These are phyloP conservation scores for Cybosia mesomella DNA, from an alignment of 2,888 invertebrate species.

Conservation along the genomic window DNA sequence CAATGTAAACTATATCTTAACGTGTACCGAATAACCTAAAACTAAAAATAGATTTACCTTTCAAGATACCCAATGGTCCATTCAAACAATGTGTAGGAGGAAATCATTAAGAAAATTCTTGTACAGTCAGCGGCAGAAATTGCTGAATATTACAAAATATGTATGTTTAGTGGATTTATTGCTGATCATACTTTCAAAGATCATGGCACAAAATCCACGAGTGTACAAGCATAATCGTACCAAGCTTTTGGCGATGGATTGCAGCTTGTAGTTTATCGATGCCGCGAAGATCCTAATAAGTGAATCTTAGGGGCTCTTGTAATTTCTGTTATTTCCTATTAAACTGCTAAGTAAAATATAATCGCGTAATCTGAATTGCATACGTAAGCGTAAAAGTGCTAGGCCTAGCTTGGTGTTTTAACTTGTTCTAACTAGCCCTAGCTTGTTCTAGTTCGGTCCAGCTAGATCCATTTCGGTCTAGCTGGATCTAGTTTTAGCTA, in stretches of 20 bases:
- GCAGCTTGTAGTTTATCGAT: neutral
- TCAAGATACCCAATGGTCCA: neutral
- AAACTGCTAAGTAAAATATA: slow-evolving; percentile 7
- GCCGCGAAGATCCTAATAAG: neutral
- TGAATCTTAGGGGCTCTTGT: neutral
- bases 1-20: neutral
- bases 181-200: neutral
- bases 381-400: neutral
- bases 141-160: neutral
- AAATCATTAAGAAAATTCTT: neutral
- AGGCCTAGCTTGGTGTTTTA: neutral
- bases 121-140: neutral
- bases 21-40: neutral
- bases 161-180: neutral
- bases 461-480: neutral
- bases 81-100: neutral
- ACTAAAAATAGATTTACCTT: neutral
- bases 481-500: neutral
- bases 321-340: neutral
- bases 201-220: neutral
- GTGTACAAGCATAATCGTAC: slow-evolving; percentile 3
- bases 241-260: slow-evolving; percentile 14
- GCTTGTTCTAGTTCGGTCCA: neutral
- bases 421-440: neutral
- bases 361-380: slow-evolving; percentile 6